phyloP scores from a whole-genome alignment of 2,113 vertebrate genomes.

The Oncorhynchus clarkii region DNA sequence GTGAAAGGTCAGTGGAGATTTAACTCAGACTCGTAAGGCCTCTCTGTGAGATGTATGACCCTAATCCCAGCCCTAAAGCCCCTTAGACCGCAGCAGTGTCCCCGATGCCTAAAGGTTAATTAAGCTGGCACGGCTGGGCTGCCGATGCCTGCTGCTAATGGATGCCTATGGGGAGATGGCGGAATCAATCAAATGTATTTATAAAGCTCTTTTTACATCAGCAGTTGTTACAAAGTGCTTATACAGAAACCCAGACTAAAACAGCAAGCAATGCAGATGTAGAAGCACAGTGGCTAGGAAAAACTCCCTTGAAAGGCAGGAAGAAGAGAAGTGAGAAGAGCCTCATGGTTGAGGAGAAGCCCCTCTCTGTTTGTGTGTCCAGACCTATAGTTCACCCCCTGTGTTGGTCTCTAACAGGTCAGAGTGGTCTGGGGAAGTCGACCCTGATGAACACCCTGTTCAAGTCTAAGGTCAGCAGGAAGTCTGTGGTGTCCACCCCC shows the following conservation, averaged over 20 bases:
- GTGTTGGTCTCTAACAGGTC: conserved; percentile 73
- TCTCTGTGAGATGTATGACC: conserved; percentile 35
- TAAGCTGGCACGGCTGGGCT: too few relatives aligned
- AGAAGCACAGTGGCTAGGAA: too few relatives aligned
- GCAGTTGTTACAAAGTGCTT: too few relatives aligned
- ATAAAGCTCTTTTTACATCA: background rate
- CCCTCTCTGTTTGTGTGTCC: background rate
- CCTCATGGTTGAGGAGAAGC: too few relatives aligned
- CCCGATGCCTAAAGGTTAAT: too few relatives aligned
- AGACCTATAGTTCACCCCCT: background rate
- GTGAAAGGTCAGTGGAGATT: conserved; percentile 43
- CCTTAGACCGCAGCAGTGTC: too few relatives aligned
- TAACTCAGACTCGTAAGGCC: conserved; percentile 13
- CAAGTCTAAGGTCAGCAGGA: conserved; percentile 97
- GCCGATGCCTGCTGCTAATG: background rate
- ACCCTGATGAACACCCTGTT: conserved; percentile 98
- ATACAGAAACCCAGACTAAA: too few relatives aligned
- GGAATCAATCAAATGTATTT: conserved; percentile 30
- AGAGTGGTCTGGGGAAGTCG: conserved; percentile 96
- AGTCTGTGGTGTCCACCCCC: conserved; percentile 79
- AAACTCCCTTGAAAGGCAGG: too few relatives aligned
- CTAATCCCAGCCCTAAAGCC: conserved; percentile 35
- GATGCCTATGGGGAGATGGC: too few relatives aligned
- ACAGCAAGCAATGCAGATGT: too few relatives aligned
- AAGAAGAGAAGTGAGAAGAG: too few relatives aligned